Evolutionary conservation across 2,797 vertebrate genomes (phyloP).

Genomic region (Phalanger gymnotis): DNA sequence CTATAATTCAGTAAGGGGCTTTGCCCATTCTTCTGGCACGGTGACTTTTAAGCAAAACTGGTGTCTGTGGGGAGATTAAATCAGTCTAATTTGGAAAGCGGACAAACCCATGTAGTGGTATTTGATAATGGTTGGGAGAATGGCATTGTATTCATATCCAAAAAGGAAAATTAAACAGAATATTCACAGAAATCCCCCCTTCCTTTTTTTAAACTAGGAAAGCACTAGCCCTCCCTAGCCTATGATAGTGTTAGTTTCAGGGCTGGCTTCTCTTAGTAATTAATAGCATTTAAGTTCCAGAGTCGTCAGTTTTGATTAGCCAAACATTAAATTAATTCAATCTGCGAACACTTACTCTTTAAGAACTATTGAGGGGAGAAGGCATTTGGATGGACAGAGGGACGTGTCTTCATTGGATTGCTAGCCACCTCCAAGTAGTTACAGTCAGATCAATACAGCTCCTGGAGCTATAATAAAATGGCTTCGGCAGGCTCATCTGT

Average conservation of each 20-base stretch:
- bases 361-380: constrained; percentile 80
- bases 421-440: constrained; percentile 86
- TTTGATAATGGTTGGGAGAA: neutral
- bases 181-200: neutral
- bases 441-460: constrained; percentile 88
- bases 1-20: neutral
- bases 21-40: neutral
- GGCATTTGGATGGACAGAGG: constrained; percentile 84
- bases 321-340: constrained; percentile 87
- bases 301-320: constrained; percentile 86
- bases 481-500: constrained; percentile 89
- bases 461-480: constrained; percentile 89
- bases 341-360: constrained; percentile 83
- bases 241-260: constrained; percentile 75
- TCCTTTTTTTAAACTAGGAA: neutral
- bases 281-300: constrained; percentile 86
- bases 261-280: constrained; percentile 84
- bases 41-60: neutral
- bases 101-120: neutral
- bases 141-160: constrained; percentile 15
- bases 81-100: neutral
- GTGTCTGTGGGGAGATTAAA: neutral
- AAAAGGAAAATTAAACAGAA: constrained; percentile 17
- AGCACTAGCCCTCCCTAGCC: constrained; percentile 55
- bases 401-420: constrained; percentile 86